Percentiles rank a stretch among this genome's conserved stretches.
phyloP scores from a whole-genome alignment of 2,113 vertebrate genomes.

The Epinephelus cyanopodus region DNA sequence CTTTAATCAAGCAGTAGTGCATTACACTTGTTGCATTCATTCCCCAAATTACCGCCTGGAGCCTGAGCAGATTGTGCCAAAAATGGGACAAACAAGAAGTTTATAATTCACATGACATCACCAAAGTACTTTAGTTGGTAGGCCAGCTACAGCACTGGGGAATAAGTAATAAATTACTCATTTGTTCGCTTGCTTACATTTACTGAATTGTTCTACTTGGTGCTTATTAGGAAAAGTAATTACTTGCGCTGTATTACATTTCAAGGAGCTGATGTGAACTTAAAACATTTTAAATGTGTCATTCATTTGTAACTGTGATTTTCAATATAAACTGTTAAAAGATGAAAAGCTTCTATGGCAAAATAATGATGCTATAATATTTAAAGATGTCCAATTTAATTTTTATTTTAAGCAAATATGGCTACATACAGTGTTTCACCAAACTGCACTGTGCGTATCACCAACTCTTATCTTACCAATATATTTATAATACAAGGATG shows the following conservation, averaged over 20 bases:
- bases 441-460: background rate
- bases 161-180: background rate
- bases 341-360: background rate
- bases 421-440: background rate
- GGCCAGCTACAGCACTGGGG: background rate
- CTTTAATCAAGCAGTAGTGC: conserved; percentile 45
- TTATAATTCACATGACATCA: conserved; percentile 45
- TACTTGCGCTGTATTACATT: background rate
- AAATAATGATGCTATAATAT: conserved; percentile 11
- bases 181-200: background rate
- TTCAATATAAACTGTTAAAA: conserved; percentile 3
- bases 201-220: background rate
- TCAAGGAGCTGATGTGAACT: background rate
- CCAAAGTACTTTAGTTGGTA: background rate
- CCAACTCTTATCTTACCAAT: too few relatives aligned
- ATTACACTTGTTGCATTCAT: conserved; percentile 46
- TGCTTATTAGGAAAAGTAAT: background rate
- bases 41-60: conserved; percentile 39
- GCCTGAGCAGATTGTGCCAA: conserved; percentile 10
- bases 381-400: background rate
- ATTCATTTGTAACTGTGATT: background rate
- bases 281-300: background rate
- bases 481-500: too few relatives aligned
- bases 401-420: conserved; percentile 24
- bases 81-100: conserved; percentile 31